Evolutionary conservation across 2,113 vertebrate species (phyloP).

Genomic region (Vanacampus margaritifer): DNA sequence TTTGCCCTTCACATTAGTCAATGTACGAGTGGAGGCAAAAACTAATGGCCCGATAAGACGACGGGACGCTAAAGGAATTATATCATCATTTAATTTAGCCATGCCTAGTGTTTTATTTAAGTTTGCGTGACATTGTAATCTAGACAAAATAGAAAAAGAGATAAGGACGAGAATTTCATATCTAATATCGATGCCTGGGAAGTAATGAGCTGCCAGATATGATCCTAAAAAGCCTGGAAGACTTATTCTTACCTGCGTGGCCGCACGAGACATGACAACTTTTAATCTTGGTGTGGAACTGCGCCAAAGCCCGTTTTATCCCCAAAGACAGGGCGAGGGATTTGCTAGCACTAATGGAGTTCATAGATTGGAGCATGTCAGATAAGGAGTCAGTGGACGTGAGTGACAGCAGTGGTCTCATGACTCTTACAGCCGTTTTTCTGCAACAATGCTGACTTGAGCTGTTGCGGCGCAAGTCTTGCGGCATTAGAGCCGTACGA

Average conservation of each 20-base stretch:
- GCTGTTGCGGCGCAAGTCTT: constrained; percentile 31
- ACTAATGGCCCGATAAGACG: neutral
- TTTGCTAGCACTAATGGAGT: constrained; percentile 73
- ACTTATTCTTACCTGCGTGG: constrained; percentile 51
- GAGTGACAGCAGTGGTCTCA: constrained; percentile 58
- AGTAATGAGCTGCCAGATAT: constrained; percentile 67
- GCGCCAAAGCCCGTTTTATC: constrained; percentile 69
- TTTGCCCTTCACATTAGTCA: constrained; percentile 15
- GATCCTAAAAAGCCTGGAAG: constrained; percentile 50
- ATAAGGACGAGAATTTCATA: constrained; percentile 12
- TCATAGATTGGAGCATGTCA: constrained; percentile 73
- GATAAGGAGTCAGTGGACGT: constrained; percentile 60
- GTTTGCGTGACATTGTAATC: constrained; percentile 36
- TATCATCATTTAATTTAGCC: constrained; percentile 24
- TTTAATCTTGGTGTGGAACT: constrained; percentile 72
- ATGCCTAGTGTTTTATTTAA: constrained; percentile 20
- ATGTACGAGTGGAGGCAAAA: constrained; percentile 13
- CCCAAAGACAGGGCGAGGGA: constrained; percentile 57
- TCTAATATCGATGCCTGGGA: constrained; percentile 48
- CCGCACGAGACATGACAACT: constrained; percentile 68
- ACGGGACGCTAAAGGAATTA: constrained; percentile 1
- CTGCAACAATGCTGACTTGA: constrained; percentile 49
- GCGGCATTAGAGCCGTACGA: constrained; percentile 34
- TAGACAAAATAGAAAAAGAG: constrained; percentile 29
- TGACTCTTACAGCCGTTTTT: constrained; percentile 27